Evolutionary conservation across 2,888 invertebrate species (phyloP).

Genomic region (Sturmia bella): DNA sequence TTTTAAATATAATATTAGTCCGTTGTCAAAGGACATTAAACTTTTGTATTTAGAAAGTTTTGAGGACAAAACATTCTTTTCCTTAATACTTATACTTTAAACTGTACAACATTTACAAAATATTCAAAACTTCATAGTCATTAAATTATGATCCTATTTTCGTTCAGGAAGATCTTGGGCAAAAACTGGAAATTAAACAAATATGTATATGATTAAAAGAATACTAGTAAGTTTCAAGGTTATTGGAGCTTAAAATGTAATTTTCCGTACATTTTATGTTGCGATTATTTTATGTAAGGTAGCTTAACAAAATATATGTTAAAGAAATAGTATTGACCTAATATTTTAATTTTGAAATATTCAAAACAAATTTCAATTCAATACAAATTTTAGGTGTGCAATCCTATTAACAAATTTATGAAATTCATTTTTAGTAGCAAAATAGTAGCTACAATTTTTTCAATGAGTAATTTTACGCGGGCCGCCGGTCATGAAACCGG

Average conservation of each 20-base stretch:
- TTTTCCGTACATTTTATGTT: constrained; percentile 61
- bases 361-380: too few species aligned
- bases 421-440: too few species aligned
- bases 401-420: too few species aligned
- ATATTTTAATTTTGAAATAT: too few species aligned
- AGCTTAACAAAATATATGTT: constrained; percentile 55
- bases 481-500: too few species aligned
- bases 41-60: constrained; percentile 69
- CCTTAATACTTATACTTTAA: constrained; percentile 22
- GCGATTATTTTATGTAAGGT: constrained; percentile 57
- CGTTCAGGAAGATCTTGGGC: too few species aligned
- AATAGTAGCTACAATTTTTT: neutral
- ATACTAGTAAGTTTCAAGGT: too few species aligned
- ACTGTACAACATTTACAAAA: constrained; percentile 26
- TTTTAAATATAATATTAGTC: constrained; percentile 49
- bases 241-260: constrained; percentile 21
- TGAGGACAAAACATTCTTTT: constrained; percentile 65
- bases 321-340: constrained; percentile 24
- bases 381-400: too few species aligned
- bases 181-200: constrained; percentile 18
- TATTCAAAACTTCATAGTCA: constrained; percentile 48
- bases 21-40: constrained; percentile 47
- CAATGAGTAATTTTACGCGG: too few species aligned
- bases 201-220: constrained; percentile 27
- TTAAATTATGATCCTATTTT: constrained; percentile 44